Evolutionary conservation across 35 echinoderm and acorn worm genomes (phyloP), one percentile per base, ranked within the genome.

Genomic region (Stichopus chloronotus): DNA sequence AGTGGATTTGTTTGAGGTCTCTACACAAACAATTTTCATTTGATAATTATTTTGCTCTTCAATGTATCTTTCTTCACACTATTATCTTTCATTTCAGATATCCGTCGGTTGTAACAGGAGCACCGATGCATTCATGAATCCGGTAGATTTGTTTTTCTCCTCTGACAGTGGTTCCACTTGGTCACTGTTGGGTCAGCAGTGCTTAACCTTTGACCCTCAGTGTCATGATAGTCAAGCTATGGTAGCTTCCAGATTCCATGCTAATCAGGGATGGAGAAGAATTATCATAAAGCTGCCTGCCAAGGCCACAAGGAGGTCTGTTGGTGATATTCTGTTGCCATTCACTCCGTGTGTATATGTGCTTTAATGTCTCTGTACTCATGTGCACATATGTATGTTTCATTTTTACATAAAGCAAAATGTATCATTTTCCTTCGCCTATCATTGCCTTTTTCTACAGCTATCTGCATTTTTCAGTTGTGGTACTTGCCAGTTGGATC

Each of bases 151-250:
- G 2, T 86, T 91, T 12, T 93, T 87, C 56, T 98, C 97, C 10
- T 91, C 89, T 55, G 97, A 98, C 76, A 83, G 94, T 94, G 97
- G 97, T 25, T 52, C 96, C 5, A 87, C 86, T 8, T 98, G 97
- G 97, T 87, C 87, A 43, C 55, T 90, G 61, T 81, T 98, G 57
- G 72, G 94, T 23, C 86, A 43, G 2, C 91, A 96, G 53, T 98
- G 97, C 54, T 81, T 96, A 13, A 91, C 95, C 24, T 93, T 68
- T 63, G 91, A 96, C 76, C 97, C 95, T 71, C 77, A 96, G 58
- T 98, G 97, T 84, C 90, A 93, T 81, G 94, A 88, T 11, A 83
- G 87, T 53, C 85, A 90, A 72, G 94, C 92, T 4, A 91, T 71
- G 14, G 95, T 91, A 58, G 23, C 97, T 20, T 94, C 93, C 60